Percentiles rank a stretch among this genome's conserved stretches.
phyloP scores from a whole-genome alignment of 92 coral and sea anemone species.

The Epizoanthus illoricatus region DNA sequence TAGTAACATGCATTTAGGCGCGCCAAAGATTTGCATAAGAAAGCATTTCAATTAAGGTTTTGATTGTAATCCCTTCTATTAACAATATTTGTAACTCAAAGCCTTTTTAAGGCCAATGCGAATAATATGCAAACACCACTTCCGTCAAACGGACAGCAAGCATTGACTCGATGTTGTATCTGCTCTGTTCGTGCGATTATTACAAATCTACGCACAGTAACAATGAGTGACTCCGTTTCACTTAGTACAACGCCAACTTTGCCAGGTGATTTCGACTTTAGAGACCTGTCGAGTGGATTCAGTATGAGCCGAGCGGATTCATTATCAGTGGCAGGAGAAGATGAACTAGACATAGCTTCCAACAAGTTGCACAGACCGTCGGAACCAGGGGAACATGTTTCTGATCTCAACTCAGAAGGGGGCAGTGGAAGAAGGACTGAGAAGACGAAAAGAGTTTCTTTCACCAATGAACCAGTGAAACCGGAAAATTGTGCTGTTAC shows the following conservation, averaged over 20 bases:
- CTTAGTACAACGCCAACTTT: conserved; percentile 35
- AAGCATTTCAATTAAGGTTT: no score
- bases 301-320: conserved; percentile 19
- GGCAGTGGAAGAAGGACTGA: not conserved
- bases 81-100: no score
- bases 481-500: not conserved
- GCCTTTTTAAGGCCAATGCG: no score
- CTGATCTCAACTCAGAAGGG: not conserved
- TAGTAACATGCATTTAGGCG: no score
- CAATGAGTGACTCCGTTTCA: conserved; percentile 22
- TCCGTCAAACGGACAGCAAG: no score
- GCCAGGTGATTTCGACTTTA: conserved; percentile 8
- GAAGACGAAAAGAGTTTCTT: not conserved
- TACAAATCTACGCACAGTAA: not conserved
- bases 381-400: not conserved
- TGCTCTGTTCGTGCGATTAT: no score
- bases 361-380: not conserved
- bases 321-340: conserved; percentile 17
- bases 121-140: no score
- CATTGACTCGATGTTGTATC: no score
- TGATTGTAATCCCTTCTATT: no score
- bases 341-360: not conserved
- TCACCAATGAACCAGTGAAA: not conserved
- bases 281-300: conserved; percentile 27
- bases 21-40: no score